Evolutionary conservation across 2,797 vertebrate species (phyloP).

Genomic region (Enteromius argenteus): DNA sequence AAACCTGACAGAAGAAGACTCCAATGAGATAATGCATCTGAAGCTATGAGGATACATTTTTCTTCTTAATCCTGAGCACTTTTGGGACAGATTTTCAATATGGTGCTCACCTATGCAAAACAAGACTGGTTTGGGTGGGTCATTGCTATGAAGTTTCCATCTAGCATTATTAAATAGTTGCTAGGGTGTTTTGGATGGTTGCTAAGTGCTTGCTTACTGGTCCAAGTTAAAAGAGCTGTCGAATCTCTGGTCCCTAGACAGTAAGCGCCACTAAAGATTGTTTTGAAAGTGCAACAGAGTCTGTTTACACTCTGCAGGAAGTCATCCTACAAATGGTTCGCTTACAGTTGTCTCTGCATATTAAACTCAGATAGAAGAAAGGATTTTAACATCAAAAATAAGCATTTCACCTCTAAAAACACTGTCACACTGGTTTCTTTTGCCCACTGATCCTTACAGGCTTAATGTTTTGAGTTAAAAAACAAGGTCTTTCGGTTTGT

Average conservation of each 20-base stretch:
- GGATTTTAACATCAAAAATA: neutral
- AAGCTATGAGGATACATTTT: neutral
- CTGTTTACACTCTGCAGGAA: neutral
- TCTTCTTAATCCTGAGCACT: neutral
- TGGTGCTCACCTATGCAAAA: neutral
- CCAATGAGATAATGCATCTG: neutral
- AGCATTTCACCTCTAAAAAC: neutral
- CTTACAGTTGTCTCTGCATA: constrained; percentile 3
- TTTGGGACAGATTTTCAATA: neutral
- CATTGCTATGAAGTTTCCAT: neutral
- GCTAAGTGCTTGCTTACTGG: neutral
- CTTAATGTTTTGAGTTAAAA: constrained; percentile 6
- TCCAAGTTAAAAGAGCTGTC: neutral
- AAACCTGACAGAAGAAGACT: neutral
- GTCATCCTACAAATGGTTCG: neutral
- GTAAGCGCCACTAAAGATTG: neutral
- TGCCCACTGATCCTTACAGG: neutral
- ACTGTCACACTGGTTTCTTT: neutral
- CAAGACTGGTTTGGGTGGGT: neutral
- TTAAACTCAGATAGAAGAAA: neutral
- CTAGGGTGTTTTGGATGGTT: neutral
- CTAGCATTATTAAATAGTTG: neutral
- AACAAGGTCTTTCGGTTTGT: constrained; percentile 11
- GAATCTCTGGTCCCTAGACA: neutral
- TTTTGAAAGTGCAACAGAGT: neutral